Conservation (phyloP, 2,797 vertebrate genomes). For the Tapirus indicus region DNA sequence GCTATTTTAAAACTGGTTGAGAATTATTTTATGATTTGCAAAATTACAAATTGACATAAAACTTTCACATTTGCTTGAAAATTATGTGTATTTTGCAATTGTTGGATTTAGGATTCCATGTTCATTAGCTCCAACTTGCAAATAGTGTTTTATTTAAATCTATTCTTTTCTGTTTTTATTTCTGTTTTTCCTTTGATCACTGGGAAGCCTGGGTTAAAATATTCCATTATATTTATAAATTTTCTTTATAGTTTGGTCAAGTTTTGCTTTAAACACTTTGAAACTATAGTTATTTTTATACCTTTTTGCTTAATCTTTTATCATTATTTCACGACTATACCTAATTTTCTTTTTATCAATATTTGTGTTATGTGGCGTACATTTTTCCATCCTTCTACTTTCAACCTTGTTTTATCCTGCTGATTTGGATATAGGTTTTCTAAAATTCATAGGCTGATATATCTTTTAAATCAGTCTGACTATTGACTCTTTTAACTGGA, state of each 20-base stretch:
- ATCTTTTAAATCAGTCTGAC: neutral
- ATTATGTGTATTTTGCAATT: neutral
- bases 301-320: neutral
- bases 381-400: too few species aligned
- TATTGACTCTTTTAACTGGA: neutral
- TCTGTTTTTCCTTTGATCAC: neutral
- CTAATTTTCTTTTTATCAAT: neutral
- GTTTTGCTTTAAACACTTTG: neutral
- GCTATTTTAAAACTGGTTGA: neutral
- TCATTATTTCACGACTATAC: neutral
- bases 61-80: neutral
- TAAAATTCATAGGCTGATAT: neutral
- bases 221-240: neutral
- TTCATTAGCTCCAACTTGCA: neutral
- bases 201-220: neutral
- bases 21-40: neutral
- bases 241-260: neutral
- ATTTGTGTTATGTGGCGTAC: neutral
- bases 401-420: neutral
- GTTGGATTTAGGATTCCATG: neutral
- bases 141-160: neutral
- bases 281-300: neutral
- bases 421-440: neutral
- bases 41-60: neutral
- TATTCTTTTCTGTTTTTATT: neutral